Percentiles rank a stretch among this genome's conserved stretches.
Conservation (phyloP, 2,888 invertebrate species). For the Choristoneura rosaceana region DNA sequence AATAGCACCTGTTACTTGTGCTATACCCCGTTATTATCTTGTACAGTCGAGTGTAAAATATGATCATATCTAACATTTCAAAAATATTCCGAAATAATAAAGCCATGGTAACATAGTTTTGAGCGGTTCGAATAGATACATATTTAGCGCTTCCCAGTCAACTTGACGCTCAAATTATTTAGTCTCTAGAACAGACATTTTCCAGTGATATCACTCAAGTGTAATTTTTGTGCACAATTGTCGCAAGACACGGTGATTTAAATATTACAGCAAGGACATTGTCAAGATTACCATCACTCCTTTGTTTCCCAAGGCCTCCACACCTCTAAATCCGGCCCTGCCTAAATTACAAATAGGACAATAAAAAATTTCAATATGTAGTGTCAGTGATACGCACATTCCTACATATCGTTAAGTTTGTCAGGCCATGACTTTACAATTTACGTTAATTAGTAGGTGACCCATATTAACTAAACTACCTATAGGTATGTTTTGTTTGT, state of each 20-base stretch:
- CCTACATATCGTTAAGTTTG: neutral
- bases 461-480: constrained; percentile 16
- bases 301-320: too few relatives aligned
- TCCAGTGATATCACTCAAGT: neutral
- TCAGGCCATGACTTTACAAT: constrained; percentile 16
- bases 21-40: too few relatives aligned
- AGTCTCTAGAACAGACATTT: neutral
- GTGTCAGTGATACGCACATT: constrained; percentile 3
- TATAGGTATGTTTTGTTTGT: neutral
- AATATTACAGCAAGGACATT: neutral
- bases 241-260: neutral
- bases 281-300: neutral
- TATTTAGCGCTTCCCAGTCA: too few relatives aligned
- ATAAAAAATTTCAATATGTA: neutral
- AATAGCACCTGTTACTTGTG: too few relatives aligned
- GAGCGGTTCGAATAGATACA: too few relatives aligned
- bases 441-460: constrained; percentile 1
- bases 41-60: too few relatives aligned
- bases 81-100: too few relatives aligned
- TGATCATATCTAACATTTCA: too few relatives aligned
- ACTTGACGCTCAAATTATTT: neutral
- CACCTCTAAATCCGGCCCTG: too few relatives aligned
- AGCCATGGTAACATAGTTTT: too few relatives aligned
- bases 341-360: too few relatives aligned
- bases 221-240: neutral